Evolutionary conservation across 2,113 vertebrate genomes (phyloP).

Genomic region (Podarcis muralis): DNA sequence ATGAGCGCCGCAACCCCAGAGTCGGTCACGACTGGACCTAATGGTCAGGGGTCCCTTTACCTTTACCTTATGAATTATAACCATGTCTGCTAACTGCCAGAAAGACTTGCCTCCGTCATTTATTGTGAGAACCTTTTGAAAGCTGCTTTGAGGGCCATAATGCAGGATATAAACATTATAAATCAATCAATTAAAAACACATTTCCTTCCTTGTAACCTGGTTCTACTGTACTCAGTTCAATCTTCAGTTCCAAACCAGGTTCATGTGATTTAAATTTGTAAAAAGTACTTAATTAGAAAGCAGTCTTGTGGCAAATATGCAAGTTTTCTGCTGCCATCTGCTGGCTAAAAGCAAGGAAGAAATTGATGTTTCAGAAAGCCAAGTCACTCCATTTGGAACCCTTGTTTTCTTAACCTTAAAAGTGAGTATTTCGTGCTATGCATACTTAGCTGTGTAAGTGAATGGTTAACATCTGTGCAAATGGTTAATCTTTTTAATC

Average conservation of each 20-base stretch:
- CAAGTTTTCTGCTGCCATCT: slow-evolving; percentile 53
- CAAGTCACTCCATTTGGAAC: not conserved
- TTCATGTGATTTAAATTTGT: not conserved
- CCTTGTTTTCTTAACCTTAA: not conserved
- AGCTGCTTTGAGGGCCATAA: too few relatives aligned
- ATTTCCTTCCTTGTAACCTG: not conserved
- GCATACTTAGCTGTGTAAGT: not conserved
- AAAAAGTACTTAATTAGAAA: not conserved
- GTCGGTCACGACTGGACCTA: too few relatives aligned
- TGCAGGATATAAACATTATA: too few relatives aligned
- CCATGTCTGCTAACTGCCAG: too few relatives aligned
- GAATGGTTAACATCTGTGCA: not conserved
- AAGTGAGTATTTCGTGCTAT: not conserved
- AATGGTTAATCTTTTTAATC: not conserved
- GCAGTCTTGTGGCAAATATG: not conserved
- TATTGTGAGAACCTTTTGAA: too few relatives aligned
- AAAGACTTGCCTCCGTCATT: too few relatives aligned
- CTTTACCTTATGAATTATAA: too few relatives aligned
- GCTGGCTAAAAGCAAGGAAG: slow-evolving; percentile 40
- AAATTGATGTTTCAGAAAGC: not conserved
- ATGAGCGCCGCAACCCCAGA: too few relatives aligned
- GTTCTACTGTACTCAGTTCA: not conserved
- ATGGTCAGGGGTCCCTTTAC: too few relatives aligned
- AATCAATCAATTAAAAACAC: too few relatives aligned
- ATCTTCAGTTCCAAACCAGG: not conserved